A percentile compares a stretch with the other conserved stretches of the same genome.
These are phyloP conservation scores for Cottoperca gobio DNA, from an alignment of 2,797 vertebrate genomes.

Conservation along the genomic window DNA sequence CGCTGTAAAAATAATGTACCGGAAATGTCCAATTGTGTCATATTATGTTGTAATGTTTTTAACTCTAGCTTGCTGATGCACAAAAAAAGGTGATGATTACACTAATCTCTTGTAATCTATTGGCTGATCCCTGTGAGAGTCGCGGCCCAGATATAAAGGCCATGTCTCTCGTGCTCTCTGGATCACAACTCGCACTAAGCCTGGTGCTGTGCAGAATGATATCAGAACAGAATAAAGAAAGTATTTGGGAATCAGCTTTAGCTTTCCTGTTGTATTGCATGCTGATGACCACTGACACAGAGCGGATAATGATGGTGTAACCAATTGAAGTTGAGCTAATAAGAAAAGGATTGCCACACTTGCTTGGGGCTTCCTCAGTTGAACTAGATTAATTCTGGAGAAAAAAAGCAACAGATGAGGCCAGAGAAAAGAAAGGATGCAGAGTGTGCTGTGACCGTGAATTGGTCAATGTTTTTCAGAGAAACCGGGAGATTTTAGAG, in stretches of 20 bases:
- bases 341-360: slow-evolving; percentile 13
- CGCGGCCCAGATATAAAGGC: slow-evolving; percentile 44
- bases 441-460: slow-evolving; percentile 30
- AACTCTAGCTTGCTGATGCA: background rate
- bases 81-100: slow-evolving; percentile 35
- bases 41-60: background rate
- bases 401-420: slow-evolving; percentile 16
- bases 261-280: slow-evolving; percentile 2
- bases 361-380: slow-evolving; percentile 12
- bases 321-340: background rate
- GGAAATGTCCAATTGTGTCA: background rate
- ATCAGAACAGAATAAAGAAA: slow-evolving; percentile 15
- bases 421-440: slow-evolving; percentile 20
- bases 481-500: slow-evolving; percentile 48
- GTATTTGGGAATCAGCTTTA: slow-evolving; percentile 6
- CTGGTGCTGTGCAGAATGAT: slow-evolving; percentile 22
- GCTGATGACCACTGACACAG: background rate
- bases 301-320: slow-evolving; percentile 8
- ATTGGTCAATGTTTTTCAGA: slow-evolving; percentile 44
- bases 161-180: slow-evolving; percentile 26
- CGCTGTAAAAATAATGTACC: background rate
- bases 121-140: slow-evolving; percentile 38
- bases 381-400: slow-evolving; percentile 31
- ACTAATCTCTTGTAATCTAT: slow-evolving; percentile 61
- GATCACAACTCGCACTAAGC: slow-evolving; percentile 24